Conservation (phyloP, 2,888 invertebrate genomes). For the Phyllotreta striolata region DNA sequence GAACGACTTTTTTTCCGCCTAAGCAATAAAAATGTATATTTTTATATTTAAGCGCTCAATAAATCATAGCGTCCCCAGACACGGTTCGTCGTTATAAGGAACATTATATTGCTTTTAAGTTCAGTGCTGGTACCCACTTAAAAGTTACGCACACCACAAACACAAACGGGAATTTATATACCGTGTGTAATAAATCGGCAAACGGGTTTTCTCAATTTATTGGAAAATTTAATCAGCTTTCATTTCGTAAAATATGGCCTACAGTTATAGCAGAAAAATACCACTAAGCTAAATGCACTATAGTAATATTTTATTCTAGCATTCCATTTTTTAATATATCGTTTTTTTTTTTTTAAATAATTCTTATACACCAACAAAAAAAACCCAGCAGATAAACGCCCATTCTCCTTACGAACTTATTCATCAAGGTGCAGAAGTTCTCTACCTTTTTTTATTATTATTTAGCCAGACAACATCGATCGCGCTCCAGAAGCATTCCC, state of each 20-base stretch:
- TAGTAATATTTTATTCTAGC: too few relatives aligned
- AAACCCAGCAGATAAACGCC: too few relatives aligned
- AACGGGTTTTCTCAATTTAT: too few relatives aligned
- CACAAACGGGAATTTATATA: too few relatives aligned
- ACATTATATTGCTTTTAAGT: conserved; percentile 30
- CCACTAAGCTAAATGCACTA: too few relatives aligned
- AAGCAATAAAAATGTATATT: conserved; percentile 29
- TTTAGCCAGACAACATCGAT: conserved; percentile 13
- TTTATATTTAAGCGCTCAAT: conserved; percentile 25
- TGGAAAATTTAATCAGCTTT: too few relatives aligned
- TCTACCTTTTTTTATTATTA: not conserved
- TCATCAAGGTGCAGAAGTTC: not conserved
- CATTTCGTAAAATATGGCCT: too few relatives aligned
- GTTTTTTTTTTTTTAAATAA: too few relatives aligned
- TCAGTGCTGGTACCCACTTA: conserved; percentile 7
- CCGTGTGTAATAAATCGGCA: too few relatives aligned
- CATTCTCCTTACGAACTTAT: conserved; percentile 2
- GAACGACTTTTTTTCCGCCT: conserved; percentile 20
- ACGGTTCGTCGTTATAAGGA: conserved; percentile 15
- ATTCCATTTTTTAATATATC: too few relatives aligned
- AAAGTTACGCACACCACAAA: not conserved
- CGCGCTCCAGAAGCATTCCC: conserved; percentile 2
- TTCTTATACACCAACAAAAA: too few relatives aligned
- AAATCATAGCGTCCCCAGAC: conserved; percentile 25
- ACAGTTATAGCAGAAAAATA: too few relatives aligned